A percentile compares a stretch with the other conserved stretches of the same genome.
phyloP scores from a whole-genome alignment of 2,888 invertebrate species.

The Schizaphis graminum region DNA sequence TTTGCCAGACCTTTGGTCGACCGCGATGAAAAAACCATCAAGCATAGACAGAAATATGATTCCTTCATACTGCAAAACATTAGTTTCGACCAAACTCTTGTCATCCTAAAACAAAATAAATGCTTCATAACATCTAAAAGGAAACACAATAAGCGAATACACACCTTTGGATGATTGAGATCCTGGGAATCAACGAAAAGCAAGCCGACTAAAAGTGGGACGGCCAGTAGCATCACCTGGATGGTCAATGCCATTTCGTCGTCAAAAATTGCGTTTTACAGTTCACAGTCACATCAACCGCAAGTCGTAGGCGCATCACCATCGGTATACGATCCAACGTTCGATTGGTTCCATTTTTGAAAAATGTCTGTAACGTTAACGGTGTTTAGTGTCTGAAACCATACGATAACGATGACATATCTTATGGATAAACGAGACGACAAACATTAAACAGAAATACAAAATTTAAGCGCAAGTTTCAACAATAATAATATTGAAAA shows the following conservation, averaged over 20 bases:
- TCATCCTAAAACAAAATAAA: constrained; percentile 13
- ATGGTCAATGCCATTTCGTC: not conserved
- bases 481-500: not conserved
- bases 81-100: constrained; percentile 44
- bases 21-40: constrained; percentile 92
- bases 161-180: not conserved
- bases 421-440: not conserved
- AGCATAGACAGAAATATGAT: constrained; percentile 88
- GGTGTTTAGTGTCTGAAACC: not conserved
- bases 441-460: not conserved
- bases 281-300: not conserved
- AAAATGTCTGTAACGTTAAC: not conserved
- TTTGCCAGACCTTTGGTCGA: constrained; percentile 87
- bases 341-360: not conserved
- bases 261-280: not conserved
- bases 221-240: not conserved
- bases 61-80: constrained; percentile 50
- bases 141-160: not conserved
- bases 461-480: not conserved
- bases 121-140: not conserved
- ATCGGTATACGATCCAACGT: not conserved
- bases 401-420: not conserved
- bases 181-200: not conserved
- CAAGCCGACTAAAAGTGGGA: not conserved
- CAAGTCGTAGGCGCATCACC: constrained; percentile 24